phyloP scores from a whole-genome alignment of 1,140 invertebrate species.

The Neodiprion fabricii region DNA sequence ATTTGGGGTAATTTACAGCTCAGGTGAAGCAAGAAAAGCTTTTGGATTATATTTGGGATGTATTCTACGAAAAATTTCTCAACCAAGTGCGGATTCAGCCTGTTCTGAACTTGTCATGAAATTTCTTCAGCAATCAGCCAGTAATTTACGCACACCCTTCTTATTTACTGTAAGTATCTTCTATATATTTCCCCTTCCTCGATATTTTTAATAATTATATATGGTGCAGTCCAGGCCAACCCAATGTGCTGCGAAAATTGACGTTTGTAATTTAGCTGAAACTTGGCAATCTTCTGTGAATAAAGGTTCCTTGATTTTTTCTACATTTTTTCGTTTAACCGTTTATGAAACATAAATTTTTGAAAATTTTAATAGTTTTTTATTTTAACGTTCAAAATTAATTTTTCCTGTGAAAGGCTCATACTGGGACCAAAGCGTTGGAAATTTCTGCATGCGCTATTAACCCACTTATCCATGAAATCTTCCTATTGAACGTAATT shows the following conservation, averaged over 20 bases:
- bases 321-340: not conserved
- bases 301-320: not conserved
- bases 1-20: slow-evolving; percentile 47
- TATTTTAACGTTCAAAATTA: not conserved
- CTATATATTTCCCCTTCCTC: slow-evolving; percentile 18
- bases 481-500: no score
- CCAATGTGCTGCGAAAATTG: no score
- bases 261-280: no score
- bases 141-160: slow-evolving; percentile 78
- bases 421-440: no score
- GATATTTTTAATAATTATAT: slow-evolving; percentile 17
- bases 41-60: slow-evolving; percentile 85
- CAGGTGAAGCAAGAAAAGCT: slow-evolving; percentile 76
- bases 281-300: not conserved
- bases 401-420: no score
- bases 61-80: slow-evolving; percentile 74
- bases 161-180: slow-evolving; percentile 66
- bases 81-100: slow-evolving; percentile 62
- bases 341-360: slow-evolving; percentile 3
- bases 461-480: no score
- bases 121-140: slow-evolving; percentile 82
- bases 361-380: slow-evolving; percentile 19
- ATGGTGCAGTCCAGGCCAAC: no score
- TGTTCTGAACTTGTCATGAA: slow-evolving; percentile 77
- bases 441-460: no score